Conservation (phyloP, 2,797 vertebrate genomes). For the Eulemur coronatus region DNA sequence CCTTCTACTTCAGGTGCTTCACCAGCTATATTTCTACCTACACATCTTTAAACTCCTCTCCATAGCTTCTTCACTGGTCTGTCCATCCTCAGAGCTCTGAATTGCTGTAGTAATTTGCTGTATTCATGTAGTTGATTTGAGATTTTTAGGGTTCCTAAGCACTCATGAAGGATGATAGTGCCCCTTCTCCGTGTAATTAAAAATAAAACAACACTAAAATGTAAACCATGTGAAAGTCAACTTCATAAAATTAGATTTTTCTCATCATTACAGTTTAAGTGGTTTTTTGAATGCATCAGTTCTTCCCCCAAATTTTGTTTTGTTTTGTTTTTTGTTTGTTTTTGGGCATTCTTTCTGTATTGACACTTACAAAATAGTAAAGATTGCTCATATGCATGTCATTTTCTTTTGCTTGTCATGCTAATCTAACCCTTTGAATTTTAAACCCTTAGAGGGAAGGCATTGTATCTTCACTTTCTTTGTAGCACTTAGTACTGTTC, state of each 20-base stretch:
- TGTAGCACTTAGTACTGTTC: not conserved
- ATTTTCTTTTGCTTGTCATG: slow-evolving; percentile 1
- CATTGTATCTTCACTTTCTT: slow-evolving; percentile 35
- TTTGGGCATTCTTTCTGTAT: not conserved
- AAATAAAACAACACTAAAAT: not conserved
- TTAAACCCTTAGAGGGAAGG: slow-evolving; percentile 23
- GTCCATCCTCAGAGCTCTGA: not conserved
- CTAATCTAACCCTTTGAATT: slow-evolving; percentile 5
- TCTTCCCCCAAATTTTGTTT: not conserved
- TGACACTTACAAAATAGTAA: not conserved
- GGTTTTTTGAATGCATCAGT: not conserved
- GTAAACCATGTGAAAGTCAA: not conserved
- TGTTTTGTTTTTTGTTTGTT: not conserved
- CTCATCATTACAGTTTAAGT: not conserved
- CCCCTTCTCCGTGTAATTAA: not conserved
- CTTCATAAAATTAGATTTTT: slow-evolving; percentile 13
- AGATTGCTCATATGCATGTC: not conserved
- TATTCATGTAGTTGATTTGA: not conserved
- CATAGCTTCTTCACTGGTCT: not conserved
- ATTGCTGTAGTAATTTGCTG: not conserved
- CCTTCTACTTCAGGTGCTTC: not conserved
- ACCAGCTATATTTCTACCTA: not conserved
- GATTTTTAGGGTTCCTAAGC: not conserved
- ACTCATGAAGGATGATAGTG: not conserved
- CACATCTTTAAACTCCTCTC: not conserved